These are phyloP conservation scores for Eristalis tenax DNA, from an alignment of 2,888 invertebrate genomes.

Conservation along the genomic window DNA sequence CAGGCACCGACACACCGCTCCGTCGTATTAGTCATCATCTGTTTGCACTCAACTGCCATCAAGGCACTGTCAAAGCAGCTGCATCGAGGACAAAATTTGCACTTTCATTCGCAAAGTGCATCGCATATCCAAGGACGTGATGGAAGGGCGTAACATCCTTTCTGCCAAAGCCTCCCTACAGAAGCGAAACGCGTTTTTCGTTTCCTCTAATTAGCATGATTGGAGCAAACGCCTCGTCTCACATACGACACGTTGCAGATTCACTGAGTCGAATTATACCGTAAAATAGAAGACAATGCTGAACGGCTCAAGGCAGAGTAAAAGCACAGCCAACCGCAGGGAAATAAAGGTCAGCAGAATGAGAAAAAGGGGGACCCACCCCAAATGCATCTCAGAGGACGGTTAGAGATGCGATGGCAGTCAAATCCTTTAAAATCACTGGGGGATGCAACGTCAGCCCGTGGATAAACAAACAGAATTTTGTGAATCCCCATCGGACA, in stretches of 20 bases:
- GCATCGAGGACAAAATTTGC: neutral
- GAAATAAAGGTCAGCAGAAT: slow-evolving; percentile 36
- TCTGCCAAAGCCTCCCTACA: neutral
- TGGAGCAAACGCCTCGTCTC: slow-evolving; percentile 37
- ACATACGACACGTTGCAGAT: slow-evolving; percentile 26
- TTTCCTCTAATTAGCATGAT: slow-evolving; percentile 52
- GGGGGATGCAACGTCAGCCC: slow-evolving; percentile 25
- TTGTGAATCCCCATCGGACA: slow-evolving; percentile 13
- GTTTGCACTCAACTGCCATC: slow-evolving; percentile 10
- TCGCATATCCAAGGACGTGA: slow-evolving; percentile 1
- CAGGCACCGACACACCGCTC: no score
- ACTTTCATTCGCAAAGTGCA: slow-evolving; percentile 22
- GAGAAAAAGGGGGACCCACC: neutral
- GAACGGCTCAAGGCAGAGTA: slow-evolving; percentile 16
- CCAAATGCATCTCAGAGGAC: slow-evolving; percentile 11
- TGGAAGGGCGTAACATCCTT: neutral
- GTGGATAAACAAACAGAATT: slow-evolving; percentile 39
- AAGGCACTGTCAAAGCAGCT: slow-evolving; percentile 7
- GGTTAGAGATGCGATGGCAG: slow-evolving; percentile 35
- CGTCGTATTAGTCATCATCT: neutral
- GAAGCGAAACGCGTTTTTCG: slow-evolving; percentile 7
- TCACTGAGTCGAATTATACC: slow-evolving; percentile 40
- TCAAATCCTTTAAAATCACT: slow-evolving; percentile 24
- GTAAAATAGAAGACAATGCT: slow-evolving; percentile 50
- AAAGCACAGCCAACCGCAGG: slow-evolving; percentile 41